Conservation (phyloP, 2,113 vertebrate genomes). For the Cariama cristata region DNA sequence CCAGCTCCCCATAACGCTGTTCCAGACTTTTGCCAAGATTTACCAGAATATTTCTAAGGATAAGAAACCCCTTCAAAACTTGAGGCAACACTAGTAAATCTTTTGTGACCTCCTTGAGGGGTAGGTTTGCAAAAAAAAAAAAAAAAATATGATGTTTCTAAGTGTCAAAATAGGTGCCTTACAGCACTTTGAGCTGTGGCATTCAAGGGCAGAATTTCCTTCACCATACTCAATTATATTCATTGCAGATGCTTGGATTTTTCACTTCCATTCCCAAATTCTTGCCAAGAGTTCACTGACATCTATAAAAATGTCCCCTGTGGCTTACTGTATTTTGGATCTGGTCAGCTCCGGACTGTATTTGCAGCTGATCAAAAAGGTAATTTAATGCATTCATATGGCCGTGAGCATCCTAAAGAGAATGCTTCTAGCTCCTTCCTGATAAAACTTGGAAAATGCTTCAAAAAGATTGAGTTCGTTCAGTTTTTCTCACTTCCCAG, state of each 20-base stretch:
- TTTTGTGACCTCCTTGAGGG: neutral
- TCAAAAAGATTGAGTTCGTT: neutral
- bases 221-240: neutral
- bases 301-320: neutral
- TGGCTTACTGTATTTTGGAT: neutral
- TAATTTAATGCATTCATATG: neutral
- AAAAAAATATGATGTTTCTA: neutral
- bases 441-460: neutral
- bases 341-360: no score
- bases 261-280: neutral
- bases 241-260: neutral
- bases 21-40: neutral
- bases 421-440: neutral
- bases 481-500: neutral
- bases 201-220: neutral
- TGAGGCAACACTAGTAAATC: fast-evolving
- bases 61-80: neutral
- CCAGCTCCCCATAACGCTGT: fast-evolving
- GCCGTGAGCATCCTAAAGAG: neutral
- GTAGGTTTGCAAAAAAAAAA: neutral
- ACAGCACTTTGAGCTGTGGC: neutral
- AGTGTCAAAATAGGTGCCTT: neutral
- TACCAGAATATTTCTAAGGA: neutral
- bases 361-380: neutral
- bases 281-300: neutral